Evolutionary conservation across 1,140 invertebrate species (phyloP), one percentile per base, ranked within the genome.

Genomic region (Ips nitidus): DNA sequence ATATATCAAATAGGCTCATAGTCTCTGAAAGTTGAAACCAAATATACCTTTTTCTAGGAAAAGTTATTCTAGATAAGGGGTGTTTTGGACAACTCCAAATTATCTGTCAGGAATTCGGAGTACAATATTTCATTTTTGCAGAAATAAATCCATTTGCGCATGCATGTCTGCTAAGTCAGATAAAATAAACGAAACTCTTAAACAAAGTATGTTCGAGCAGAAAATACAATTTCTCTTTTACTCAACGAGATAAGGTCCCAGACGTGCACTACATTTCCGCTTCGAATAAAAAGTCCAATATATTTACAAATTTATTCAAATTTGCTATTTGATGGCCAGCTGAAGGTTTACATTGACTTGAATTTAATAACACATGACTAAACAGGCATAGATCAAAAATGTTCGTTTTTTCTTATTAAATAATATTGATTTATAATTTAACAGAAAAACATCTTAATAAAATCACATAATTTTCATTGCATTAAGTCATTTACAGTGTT

Each of bases 281-380:
- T 52, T 39, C 5, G 40, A 52, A 38, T 39, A 63, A 61, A 63
- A 63, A 41, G 7, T 22, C 7, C 47, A 41, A 63, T 63, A 52
- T 63, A 52, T 63, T 63, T 63, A 63, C 61, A 52, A 63, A 63
- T 63, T 50, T 63, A 52, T 63, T 52, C 61, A 63, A 63, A 63
- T 63, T 63, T 52, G 7, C 8, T 52, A 22, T 63, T 50, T 52
- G 61, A 59, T 59, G 8, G 5, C 52, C 22, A 22, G 22, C 22
- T 22, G 22, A 22, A 22, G 22, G 22, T 22, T 22, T 22, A 22
- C 22, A 22, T 22, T 22, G 22, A 22, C 22, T 22, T 22, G 22
- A 22, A 22, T 22, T 22, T 22, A 22, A 22, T 22, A 22, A 22
- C 22, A 22, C 22, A 22, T 22, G 22, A 22, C 22, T 22, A 22